A percentile compares a stretch with the other conserved stretches of the same genome.
These are phyloP conservation scores for Chondrosia reniformis DNA, from an alignment of 37 sponge, comb jelly and placozoan genomes.

Conservation along the genomic window DNA sequence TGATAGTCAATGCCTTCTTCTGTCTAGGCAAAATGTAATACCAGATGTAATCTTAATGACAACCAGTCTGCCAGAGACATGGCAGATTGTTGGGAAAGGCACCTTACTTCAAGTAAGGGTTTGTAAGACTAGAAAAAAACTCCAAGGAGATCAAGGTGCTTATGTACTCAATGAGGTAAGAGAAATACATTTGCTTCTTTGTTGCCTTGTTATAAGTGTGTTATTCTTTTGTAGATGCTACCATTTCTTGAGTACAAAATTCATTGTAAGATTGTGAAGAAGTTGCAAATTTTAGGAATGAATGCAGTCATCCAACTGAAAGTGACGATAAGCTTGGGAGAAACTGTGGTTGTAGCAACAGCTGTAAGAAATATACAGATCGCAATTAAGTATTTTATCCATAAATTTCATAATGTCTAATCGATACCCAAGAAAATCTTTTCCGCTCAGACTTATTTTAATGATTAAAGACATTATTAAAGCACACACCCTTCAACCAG, in stretches of 20 bases:
- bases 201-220: not conserved
- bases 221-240: constrained; percentile 33
- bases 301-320: constrained; percentile 64
- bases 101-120: constrained; percentile 65
- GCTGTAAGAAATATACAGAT: too few species aligned
- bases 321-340: constrained; percentile 56
- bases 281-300: constrained; percentile 66
- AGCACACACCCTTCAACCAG: too few species aligned
- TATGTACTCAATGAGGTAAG: constrained; percentile 51
- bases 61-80: constrained; percentile 38
- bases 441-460: too few species aligned
- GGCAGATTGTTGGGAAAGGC: constrained; percentile 46
- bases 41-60: constrained; percentile 71
- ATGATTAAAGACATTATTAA: too few species aligned
- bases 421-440: too few species aligned
- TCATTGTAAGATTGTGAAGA: constrained; percentile 61
- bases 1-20: not conserved
- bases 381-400: too few species aligned
- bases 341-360: constrained; percentile 53
- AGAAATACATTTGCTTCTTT: not conserved
- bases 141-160: constrained; percentile 70
- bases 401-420: too few species aligned
- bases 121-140: constrained; percentile 44
- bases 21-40: constrained; percentile 28
- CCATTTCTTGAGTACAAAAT: constrained; percentile 77